Base-by-base conservation (phyloP, 2,113 vertebrate genomes). In the Vulpes ferrilata region DNA sequence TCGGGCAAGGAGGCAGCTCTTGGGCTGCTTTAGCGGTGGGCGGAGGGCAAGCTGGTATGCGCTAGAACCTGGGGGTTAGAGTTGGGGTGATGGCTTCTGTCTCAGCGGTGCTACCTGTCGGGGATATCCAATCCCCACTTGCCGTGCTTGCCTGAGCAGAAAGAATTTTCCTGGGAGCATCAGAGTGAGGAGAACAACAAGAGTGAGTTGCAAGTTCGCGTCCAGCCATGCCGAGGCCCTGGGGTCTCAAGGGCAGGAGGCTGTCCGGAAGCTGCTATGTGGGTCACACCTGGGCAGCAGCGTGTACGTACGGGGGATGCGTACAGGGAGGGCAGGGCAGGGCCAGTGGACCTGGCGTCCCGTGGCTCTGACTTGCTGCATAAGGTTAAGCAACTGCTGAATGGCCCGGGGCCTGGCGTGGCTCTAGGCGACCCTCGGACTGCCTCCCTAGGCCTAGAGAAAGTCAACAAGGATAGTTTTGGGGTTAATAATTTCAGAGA, bases 401-500 rank as follows among this genome's bases (percentile, higher is more conserved):
- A 23, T 96, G 93, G n/a, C 89, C 27, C 0, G 0, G 76, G 48
- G 65, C 78, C 86, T 88, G 83, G 60, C 73, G 59, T 62, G 73
- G 43, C 55, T 67, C 73, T n/a, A 7, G 65, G 65, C 3, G 5
- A 83, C 88, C 57, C 64, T 85, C 16, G 3, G 85, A 73, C 85
- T 73, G 55, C 89, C 81, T 97, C 48, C 62, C 27, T 71, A n/a
- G n/a, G 64, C 67, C 55, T 65, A 74, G 83, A 93, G 65, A 73
- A 48, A 93, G 74, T 84, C 62, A 94, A 93, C 90, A 60, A 90
- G 65, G 43, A 95, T 59, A 67, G 80, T 81, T 91, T 82, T 1
- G 91, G 91, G 95, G 90, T 97, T 98, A 96, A 97, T 97, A 92
- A 97, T 98, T 98, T 95, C 93, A 96, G 78, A 95, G 88, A 95